Conservation (phyloP, 2,797 vertebrate genomes). For the Aldrovandia affinis region DNA sequence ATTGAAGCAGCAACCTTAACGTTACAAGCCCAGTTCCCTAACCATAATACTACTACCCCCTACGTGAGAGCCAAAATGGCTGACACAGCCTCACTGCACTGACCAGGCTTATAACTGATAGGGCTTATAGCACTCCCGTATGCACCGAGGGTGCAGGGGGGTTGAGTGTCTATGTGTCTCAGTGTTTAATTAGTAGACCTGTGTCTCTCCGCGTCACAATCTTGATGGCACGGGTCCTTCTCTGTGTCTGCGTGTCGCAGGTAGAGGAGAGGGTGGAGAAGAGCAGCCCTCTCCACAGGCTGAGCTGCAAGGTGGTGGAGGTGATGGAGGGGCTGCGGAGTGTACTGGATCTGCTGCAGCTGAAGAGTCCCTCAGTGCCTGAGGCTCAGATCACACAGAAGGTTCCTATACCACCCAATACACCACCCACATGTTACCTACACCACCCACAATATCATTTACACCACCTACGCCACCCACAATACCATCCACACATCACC, state of each 20-base stretch:
- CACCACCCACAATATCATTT: background rate
- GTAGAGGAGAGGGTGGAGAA: conserved; percentile 54
- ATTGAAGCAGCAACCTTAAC: too few relatives aligned
- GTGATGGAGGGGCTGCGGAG: conserved; percentile 77
- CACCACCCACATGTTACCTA: conserved; percentile 44
- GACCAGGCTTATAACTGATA: background rate
- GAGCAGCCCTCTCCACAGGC: conserved; percentile 65
- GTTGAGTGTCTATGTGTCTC: background rate
- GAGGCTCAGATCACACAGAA: conserved; percentile 85
- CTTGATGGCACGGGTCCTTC: too few relatives aligned
- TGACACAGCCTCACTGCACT: background rate
- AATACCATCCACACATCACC: background rate
- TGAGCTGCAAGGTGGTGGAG: conserved; percentile 73
- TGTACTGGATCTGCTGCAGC: conserved; percentile 78
- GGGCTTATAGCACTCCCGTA: too few relatives aligned
- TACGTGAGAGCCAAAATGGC: background rate
- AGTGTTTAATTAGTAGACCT: background rate
- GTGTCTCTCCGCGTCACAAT: too few relatives aligned
- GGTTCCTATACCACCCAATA: conserved; percentile 75
- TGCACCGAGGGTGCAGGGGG: too few relatives aligned
- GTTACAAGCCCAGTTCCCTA: too few relatives aligned
- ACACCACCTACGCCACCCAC: too few relatives aligned
- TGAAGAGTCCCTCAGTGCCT: conserved; percentile 76
- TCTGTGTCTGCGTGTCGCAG: conserved; percentile 13
- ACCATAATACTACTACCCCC: too few relatives aligned